These are phyloP conservation scores for Drosophila ironensis DNA, from an alignment of 1,140 invertebrate species.

Conservation along the genomic window DNA sequence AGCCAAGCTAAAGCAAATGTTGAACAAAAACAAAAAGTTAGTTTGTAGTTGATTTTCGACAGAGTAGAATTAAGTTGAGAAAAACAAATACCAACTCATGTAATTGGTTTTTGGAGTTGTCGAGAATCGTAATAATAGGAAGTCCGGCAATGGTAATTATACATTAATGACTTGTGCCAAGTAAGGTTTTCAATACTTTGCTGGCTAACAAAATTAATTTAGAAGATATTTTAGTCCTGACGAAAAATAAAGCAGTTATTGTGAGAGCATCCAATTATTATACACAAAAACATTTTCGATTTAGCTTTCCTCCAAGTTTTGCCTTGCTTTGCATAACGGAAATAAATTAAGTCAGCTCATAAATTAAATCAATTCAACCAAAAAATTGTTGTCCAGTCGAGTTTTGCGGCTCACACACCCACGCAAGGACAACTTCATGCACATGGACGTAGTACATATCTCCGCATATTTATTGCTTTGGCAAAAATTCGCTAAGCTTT, in stretches of 20 bases:
- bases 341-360: conserved; percentile 76
- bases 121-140: not conserved
- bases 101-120: conserved; percentile 18
- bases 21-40: conserved; percentile 37
- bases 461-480: conserved; percentile 54
- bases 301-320: no score
- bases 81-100: conserved; percentile 14
- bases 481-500: conserved; percentile 58
- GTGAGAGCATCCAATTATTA: no score
- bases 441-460: conserved; percentile 15
- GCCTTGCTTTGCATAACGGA: conserved; percentile 38
- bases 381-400: conserved; percentile 53
- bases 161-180: not conserved
- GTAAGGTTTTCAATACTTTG: no score
- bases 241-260: no score
- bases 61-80: conserved; percentile 14
- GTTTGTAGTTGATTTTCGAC: conserved; percentile 32
- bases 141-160: not conserved
- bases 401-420: conserved; percentile 34
- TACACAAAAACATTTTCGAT: no score
- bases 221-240: not conserved
- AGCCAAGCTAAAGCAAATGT: conserved; percentile 30
- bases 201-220: not conserved
- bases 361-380: conserved; percentile 57
- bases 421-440: conserved; percentile 9